Percentiles rank a stretch among this genome's conserved stretches.
phyloP scores from a whole-genome alignment of 2,888 invertebrate genomes.

The Polymixis flavicincta region DNA sequence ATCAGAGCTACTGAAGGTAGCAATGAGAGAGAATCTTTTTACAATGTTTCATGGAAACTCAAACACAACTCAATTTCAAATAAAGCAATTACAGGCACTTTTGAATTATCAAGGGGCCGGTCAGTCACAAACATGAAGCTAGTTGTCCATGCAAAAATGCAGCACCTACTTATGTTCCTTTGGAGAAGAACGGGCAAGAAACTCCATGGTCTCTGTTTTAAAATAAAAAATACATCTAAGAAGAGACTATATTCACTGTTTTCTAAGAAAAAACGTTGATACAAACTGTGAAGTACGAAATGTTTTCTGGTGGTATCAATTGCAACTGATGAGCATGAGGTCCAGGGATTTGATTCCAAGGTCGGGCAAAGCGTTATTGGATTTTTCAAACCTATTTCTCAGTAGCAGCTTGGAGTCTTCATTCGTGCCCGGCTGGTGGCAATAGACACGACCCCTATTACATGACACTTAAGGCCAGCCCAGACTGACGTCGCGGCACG shows the following conservation, averaged over 20 bases:
- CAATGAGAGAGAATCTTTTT: not conserved
- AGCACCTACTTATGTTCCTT: not conserved
- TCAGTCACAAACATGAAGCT: not conserved
- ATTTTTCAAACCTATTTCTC: not conserved
- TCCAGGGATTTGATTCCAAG: not conserved
- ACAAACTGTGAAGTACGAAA: too few species aligned
- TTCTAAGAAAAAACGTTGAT: too few species aligned
- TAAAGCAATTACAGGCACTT: not conserved
- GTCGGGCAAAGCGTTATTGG: not conserved
- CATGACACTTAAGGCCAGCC: too few species aligned
- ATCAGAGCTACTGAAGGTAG: not conserved
- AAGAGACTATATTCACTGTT: too few species aligned
- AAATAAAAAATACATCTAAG: not conserved
- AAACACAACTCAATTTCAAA: not conserved
- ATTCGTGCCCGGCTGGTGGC: too few species aligned
- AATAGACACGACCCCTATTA: not conserved
- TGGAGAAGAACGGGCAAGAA: not conserved
- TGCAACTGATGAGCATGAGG: not conserved
- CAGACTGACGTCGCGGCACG: too few species aligned
- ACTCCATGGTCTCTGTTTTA: not conserved
- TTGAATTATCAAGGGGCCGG: not conserved
- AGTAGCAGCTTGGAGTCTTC: not conserved
- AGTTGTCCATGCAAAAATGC: not conserved
- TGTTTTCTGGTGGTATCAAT: not conserved
- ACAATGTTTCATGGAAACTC: not conserved